Base-by-base conservation (phyloP, 2,113 vertebrate genomes). In the Rhipidura dahli region DNA sequence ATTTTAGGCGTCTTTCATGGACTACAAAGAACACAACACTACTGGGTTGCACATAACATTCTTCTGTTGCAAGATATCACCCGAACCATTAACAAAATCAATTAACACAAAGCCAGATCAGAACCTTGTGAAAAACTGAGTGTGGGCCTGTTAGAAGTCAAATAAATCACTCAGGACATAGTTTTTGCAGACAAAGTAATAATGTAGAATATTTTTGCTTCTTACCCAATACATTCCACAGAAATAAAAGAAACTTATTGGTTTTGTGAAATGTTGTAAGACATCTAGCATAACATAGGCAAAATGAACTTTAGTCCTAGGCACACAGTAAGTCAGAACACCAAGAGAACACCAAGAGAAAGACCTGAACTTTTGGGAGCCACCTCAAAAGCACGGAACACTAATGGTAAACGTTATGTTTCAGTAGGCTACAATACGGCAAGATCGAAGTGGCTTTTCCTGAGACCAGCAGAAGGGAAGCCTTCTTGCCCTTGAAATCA, bases 1-100 rank as follows among this genome's bases (percentile, higher is more conserved):
- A 3, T 72, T 94, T 86, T 15, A 65, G 71, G 50, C 35, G 18
- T 64, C 53, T 68, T 76, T 83, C 57, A 45, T 27, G 18, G 30
- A 45, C 54, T 88, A 49, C n/a, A 72, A 87, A 82, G 37, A 72
- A 42, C 54, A 69, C 31, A 91, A 40, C 53, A 61, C 21, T 45
- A 27, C 28, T 69, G 45, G 28, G n/a, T 65, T 0, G 0, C 27
- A 64, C 18, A 24, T 13, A 90, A 73, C 7, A 60, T 77, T 78
- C 27, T 77, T 83, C 68, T 40, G 8, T 31, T 1, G 0, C 61
- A 83, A 79, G 61, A 19, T 57, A 88, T 11, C 0, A 0, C 54
- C 80, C 23, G 35, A 90, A 88, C 7, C 45, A 73, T 50, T 61
- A 73, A 65, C 0, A 0, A 88, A 88, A 93, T 47, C 54, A 83